A percentile compares a stretch with the other conserved stretches of the same genome.
Conservation (phyloP, 2,888 invertebrate species). For the Teinopalpus imperialis region DNA sequence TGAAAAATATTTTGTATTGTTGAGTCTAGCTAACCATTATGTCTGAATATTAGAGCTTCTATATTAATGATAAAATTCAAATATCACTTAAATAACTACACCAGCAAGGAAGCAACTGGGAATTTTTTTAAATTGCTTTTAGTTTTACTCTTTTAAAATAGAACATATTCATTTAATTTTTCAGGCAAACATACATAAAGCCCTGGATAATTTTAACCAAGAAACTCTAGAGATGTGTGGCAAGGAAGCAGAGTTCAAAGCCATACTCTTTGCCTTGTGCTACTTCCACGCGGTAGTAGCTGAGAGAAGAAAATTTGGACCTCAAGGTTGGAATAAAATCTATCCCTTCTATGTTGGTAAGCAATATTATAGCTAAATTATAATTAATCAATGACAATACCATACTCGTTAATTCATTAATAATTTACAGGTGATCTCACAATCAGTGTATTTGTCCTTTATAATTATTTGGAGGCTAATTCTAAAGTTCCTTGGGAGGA, state of each 20-base stretch:
- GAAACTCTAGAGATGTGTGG: constrained; percentile 97
- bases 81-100: no score
- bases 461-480: constrained; percentile 97
- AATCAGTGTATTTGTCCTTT: constrained; percentile 96
- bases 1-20: no score
- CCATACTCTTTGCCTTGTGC: constrained; percentile 94
- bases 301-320: constrained; percentile 96
- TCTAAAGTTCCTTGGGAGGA: constrained; percentile 98
- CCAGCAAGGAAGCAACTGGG: no score
- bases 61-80: no score
- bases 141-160: no score
- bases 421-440: constrained; percentile 88
- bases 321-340: constrained; percentile 97
- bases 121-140: no score
- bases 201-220: constrained; percentile 96
- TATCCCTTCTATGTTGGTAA: constrained; percentile 97
- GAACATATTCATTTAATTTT: no score
- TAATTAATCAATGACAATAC: background rate
- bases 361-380: constrained; percentile 29
- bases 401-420: background rate
- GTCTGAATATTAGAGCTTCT: no score
- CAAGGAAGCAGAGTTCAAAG: constrained; percentile 97
- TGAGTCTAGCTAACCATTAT: no score
- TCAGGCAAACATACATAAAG: constrained; percentile 97
- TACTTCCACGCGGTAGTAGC: constrained; percentile 99